Conservation (phyloP, 2,888 invertebrate genomes). For the Megalurothrips usitatus region DNA sequence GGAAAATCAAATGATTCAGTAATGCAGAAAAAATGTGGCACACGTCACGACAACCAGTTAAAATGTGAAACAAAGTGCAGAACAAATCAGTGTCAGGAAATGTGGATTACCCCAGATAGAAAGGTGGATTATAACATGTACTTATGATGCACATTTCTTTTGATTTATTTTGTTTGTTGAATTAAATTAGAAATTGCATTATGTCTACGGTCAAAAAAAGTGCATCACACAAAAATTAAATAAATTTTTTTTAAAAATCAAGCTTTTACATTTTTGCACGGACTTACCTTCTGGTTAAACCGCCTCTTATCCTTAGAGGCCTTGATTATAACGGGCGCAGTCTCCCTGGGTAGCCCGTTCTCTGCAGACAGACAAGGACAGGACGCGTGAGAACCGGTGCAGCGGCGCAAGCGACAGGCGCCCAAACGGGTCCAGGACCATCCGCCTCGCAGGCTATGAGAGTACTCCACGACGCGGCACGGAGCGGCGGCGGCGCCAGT, state of each 20-base stretch:
- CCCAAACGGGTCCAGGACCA: not conserved
- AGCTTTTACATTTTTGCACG: not conserved
- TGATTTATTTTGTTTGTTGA: too few relatives aligned
- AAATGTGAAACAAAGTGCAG: not conserved
- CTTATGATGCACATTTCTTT: too few relatives aligned
- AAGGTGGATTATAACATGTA: too few relatives aligned
- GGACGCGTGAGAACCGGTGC: constrained; percentile 25
- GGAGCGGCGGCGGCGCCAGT: too few relatives aligned
- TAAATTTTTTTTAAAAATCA: not conserved
- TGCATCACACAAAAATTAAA: constrained; percentile 27
- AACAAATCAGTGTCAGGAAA: not conserved
- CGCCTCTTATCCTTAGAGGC: constrained; percentile 51
- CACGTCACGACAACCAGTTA: not conserved
- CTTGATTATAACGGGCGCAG: constrained; percentile 47
- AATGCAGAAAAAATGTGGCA: too few relatives aligned
- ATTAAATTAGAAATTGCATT: too few relatives aligned
- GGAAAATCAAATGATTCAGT: too few relatives aligned
- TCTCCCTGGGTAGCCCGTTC: constrained; percentile 42
- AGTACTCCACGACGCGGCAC: too few relatives aligned
- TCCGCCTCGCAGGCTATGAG: not conserved
- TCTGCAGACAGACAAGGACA: constrained; percentile 40
- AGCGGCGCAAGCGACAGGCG: not conserved
- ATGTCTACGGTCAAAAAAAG: not conserved
- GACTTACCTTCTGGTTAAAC: constrained; percentile 51
- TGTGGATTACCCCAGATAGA: not conserved